phyloP scores from a whole-genome alignment of 2,797 vertebrate genomes.

The Serranus cabrilla region DNA sequence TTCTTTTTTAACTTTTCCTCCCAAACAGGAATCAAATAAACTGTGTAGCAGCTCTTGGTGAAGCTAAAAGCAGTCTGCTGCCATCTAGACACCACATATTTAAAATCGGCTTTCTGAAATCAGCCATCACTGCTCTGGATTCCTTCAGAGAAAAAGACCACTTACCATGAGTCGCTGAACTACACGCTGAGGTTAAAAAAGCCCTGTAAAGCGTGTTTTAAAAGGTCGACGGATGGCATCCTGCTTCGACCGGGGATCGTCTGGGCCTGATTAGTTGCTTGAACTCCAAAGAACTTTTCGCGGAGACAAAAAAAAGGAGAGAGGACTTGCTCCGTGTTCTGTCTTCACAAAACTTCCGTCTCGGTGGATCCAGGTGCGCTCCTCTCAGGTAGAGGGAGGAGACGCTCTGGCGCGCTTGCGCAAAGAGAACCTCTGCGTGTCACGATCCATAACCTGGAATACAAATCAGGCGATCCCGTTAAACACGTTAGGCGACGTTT shows the following conservation, averaged over 20 bases:
- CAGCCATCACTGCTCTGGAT: neutral
- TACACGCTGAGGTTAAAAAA: conserved; percentile 22
- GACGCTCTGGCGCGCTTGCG: conserved; percentile 80
- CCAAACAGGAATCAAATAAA: neutral
- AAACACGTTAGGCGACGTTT: neutral
- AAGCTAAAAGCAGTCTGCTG: neutral
- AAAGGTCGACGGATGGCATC: conserved; percentile 52
- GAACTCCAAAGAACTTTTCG: conserved; percentile 11
- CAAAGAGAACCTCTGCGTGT: conserved; percentile 48
- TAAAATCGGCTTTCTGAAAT: conserved; percentile 1
- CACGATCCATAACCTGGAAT: conserved; percentile 54
- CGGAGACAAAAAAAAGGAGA: neutral
- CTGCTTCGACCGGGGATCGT: conserved; percentile 17
- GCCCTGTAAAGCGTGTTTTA: neutral
- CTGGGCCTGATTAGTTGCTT: neutral
- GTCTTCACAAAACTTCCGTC: conserved; percentile 84
- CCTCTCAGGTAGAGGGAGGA: conserved; percentile 83
- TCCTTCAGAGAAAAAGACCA: conserved; percentile 34
- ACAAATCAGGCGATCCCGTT: neutral
- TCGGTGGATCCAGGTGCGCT: conserved; percentile 88
- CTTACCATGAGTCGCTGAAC: conserved; percentile 70
- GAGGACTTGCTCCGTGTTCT: conserved; percentile 22
- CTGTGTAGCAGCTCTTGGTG: neutral
- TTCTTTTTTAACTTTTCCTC: neutral
- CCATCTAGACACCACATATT: conserved; percentile 4